Conservation (phyloP, 2,113 vertebrate species). For the Petromus typicus region DNA sequence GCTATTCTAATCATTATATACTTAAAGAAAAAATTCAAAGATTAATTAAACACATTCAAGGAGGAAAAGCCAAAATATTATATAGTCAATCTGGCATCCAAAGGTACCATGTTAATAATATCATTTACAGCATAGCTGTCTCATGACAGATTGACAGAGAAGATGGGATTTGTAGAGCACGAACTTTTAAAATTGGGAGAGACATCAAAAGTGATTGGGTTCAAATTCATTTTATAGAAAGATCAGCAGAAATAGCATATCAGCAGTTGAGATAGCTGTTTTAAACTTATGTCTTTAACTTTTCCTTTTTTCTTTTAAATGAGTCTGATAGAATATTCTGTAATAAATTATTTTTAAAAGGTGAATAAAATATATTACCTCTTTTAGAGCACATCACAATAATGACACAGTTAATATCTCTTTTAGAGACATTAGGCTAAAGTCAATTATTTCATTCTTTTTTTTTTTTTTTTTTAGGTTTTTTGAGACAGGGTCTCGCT, state of each 20-base stretch:
- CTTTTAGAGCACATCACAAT: neutral
- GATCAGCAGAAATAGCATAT: neutral
- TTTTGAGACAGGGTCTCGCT: too few relatives aligned
- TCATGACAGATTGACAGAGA: neutral
- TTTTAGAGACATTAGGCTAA: neutral
- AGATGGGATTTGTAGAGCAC: neutral
- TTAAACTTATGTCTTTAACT: neutral
- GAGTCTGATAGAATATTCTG: neutral
- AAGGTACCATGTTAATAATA: conserved; percentile 1
- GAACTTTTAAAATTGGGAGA: neutral
- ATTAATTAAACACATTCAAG: neutral
- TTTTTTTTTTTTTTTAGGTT: too few relatives aligned
- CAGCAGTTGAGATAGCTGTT: neutral
- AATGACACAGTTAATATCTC: neutral
- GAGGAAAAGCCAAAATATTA: neutral
- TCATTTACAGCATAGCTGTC: neutral
- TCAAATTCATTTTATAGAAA: neutral
- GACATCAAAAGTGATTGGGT: neutral
- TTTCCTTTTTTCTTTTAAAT: too few relatives aligned
- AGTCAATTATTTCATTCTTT: neutral
- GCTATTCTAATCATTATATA: neutral
- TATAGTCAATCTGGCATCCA: neutral
- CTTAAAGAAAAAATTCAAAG: neutral
- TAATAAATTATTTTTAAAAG: neutral
- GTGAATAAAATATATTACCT: neutral